Conservation (phyloP, 2,113 vertebrate species). For the Poicephalus meyeri region DNA sequence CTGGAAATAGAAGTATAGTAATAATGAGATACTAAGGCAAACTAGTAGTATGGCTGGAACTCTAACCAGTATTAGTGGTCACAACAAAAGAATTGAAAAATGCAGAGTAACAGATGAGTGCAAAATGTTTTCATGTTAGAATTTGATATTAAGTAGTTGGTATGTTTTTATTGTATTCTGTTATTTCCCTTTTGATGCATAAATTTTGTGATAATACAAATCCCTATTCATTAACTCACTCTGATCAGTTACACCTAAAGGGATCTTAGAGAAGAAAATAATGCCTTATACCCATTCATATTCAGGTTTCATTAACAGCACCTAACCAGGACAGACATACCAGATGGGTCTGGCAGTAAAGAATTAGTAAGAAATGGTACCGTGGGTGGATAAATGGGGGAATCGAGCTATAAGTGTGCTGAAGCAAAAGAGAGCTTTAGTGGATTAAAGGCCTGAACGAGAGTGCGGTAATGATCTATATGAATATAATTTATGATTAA, state of each 20-base stretch:
- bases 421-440: not conserved
- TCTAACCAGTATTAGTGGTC: not conserved
- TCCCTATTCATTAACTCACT: not conserved
- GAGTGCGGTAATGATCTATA: not conserved
- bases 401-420: not conserved
- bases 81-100: not conserved
- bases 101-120: not conserved
- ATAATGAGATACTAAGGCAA: not conserved
- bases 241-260: not conserved
- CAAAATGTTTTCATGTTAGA: not conserved
- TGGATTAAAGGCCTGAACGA: not conserved
- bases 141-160: not conserved
- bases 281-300: not conserved
- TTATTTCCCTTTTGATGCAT: not conserved
- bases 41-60: not conserved
- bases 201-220: not conserved
- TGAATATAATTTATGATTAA: not conserved
- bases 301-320: not conserved
- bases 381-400: not conserved
- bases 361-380: not conserved
- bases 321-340: not conserved
- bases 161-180: not conserved
- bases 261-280: not conserved
- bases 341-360: not conserved
- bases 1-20: not conserved